phyloP scores from a whole-genome alignment of 2,113 vertebrate species.

The Labeo catla region DNA sequence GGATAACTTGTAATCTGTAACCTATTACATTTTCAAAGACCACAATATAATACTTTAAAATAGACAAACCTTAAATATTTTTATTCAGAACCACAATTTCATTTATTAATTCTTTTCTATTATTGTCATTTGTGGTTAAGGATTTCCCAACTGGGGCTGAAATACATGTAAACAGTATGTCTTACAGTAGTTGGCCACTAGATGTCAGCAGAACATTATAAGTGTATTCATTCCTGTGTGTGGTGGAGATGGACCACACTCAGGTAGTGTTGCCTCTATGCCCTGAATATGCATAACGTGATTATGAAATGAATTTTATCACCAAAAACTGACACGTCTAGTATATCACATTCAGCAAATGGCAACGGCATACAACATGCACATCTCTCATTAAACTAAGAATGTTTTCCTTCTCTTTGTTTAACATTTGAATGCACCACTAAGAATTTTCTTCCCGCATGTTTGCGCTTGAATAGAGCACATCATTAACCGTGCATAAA shows the following conservation, averaged over 20 bases:
- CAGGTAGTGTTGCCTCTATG: neutral
- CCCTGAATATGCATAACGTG: neutral
- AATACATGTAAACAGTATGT: neutral
- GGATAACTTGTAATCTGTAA: neutral
- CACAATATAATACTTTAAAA: neutral
- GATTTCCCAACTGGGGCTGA: neutral
- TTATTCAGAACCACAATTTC: neutral
- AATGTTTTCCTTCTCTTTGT: neutral
- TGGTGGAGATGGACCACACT: neutral
- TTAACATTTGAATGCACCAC: neutral
- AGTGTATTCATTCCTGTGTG: neutral
- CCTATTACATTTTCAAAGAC: too few species aligned
- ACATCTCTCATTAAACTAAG: neutral
- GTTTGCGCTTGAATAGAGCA: neutral
- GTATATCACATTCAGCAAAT: neutral
- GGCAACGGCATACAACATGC: neutral
- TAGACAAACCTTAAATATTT: neutral
- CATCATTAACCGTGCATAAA: neutral
- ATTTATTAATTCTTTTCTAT: neutral
- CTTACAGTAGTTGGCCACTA: neutral
- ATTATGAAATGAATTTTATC: neutral
- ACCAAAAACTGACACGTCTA: neutral
- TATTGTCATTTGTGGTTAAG: neutral
- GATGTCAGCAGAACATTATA: neutral
- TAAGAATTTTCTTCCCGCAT: neutral